Conservation (phyloP, 2,888 invertebrate species). For the Timema podura region DNA sequence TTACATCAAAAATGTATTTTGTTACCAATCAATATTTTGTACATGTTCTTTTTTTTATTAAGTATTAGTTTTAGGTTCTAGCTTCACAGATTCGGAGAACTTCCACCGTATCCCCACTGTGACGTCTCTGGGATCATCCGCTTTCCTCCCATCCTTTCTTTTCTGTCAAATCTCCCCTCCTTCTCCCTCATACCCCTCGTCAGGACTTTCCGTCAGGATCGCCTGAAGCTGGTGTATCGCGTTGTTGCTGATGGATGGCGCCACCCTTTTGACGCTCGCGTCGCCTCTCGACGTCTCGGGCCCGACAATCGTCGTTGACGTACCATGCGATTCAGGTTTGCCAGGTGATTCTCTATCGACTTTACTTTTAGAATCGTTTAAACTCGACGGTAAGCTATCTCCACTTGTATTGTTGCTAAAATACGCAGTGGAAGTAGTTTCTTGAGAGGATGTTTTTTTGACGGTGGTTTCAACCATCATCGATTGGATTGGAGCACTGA, state of each 20-base stretch:
- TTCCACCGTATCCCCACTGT: constrained; percentile 25
- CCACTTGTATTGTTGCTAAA: constrained; percentile 50
- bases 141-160: constrained; percentile 16
- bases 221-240: constrained; percentile 35
- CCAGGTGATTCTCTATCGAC: not conserved
- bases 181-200: constrained; percentile 84
- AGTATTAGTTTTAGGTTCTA: no score
- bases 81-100: constrained; percentile 20
- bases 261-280: constrained; percentile 43
- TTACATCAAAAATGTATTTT: no score
- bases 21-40: no score
- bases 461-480: constrained; percentile 34
- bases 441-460: constrained; percentile 14
- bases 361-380: not conserved
- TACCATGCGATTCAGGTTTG: constrained; percentile 34
- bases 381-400: constrained; percentile 4
- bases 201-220: constrained; percentile 72
- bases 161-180: constrained; percentile 65
- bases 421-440: constrained; percentile 9
- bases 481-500: constrained; percentile 38
- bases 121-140: constrained; percentile 16
- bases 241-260: constrained; percentile 23
- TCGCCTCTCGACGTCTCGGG: constrained; percentile 37
- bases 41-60: no score
- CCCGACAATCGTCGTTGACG: constrained; percentile 34